A percentile compares a stretch with the other conserved stretches of the same genome.
Conservation (phyloP, 2,113 vertebrate genomes). For the Alexandromys fortis region DNA sequence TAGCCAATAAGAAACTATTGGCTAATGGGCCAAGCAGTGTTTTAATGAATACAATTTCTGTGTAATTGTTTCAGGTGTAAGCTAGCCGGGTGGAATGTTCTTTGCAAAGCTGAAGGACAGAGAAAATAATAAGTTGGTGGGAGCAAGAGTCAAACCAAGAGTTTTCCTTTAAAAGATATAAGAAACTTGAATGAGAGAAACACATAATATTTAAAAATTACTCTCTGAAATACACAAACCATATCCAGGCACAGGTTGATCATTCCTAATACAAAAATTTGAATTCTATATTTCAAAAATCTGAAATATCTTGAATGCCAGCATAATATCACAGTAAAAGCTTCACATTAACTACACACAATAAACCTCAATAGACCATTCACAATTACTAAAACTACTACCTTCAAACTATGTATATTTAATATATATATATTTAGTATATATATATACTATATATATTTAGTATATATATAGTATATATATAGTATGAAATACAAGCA, state of each 20-base stretch:
- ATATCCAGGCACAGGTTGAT: not conserved
- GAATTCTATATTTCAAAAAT: not conserved
- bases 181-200: not conserved
- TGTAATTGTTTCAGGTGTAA: too few species aligned
- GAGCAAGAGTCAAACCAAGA: slow-evolving; percentile 27
- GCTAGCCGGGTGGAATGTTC: not conserved
- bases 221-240: slow-evolving; percentile 4
- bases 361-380: not conserved
- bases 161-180: not conserved
- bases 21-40: too few species aligned
- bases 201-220: not conserved
- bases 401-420: not conserved
- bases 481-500: not conserved
- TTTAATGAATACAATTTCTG: too few species aligned
- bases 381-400: not conserved
- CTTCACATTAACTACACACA: not conserved
- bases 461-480: too few species aligned
- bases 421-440: not conserved
- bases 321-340: not conserved
- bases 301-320: not conserved
- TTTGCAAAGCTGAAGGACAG: slow-evolving; percentile 1
- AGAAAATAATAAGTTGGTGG: slow-evolving; percentile 3
- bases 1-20: too few species aligned
- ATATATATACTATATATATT: too few species aligned
- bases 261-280: not conserved